Base-by-base conservation (phyloP, 1,140 invertebrate genomes). In the Apis mellifera region DNA sequence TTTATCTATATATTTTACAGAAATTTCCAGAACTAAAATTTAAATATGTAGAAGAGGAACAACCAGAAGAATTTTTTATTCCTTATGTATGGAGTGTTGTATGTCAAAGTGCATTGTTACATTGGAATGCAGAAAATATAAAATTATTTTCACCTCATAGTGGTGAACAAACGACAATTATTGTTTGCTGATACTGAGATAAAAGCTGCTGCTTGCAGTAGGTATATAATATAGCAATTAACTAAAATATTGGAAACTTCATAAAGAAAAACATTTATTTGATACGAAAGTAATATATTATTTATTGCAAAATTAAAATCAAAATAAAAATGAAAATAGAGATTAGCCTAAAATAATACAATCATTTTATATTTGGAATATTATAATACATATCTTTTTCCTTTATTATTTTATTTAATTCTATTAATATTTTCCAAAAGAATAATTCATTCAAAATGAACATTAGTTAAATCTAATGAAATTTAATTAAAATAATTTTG, bases 21-120 rank as follows among this genome's bases (percentile, higher is more conserved):
- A 99, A 99, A 97, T 99, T 99, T 93, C 99, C 99, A 1, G 99
- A 99, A 89, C 94, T 99, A 65, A 99, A 99, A 93, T 99, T 99
- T 94, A 98, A 99, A 87, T 99, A 99, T 92, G 99, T 99, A 0
- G 99, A 99, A 95, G 99, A 99, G 94, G 99, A 99, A 83, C 97
- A 98, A 82, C 99, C 99, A 0, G 99, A 99, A 93, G 99, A 99
- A 91, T 99, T 99, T 95, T 99, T 99, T 94, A 98, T 99, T 90
- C 99, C 99, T 13, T 99, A 99, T 92, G 97, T 99, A 59, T 99
- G 99, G 99, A 97, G 97, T 17, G 95, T 99, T 69, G 97, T 99
- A 48, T 97, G 96, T 88, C 95, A 96, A 87, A 96, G 96, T 86
- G 97, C 97, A 1, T 95, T 96, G 62, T 95, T 99, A 26, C 96